Evolutionary conservation across 2,113 vertebrate genomes (phyloP).

Genomic region (Aspidoscelis tigris): DNA sequence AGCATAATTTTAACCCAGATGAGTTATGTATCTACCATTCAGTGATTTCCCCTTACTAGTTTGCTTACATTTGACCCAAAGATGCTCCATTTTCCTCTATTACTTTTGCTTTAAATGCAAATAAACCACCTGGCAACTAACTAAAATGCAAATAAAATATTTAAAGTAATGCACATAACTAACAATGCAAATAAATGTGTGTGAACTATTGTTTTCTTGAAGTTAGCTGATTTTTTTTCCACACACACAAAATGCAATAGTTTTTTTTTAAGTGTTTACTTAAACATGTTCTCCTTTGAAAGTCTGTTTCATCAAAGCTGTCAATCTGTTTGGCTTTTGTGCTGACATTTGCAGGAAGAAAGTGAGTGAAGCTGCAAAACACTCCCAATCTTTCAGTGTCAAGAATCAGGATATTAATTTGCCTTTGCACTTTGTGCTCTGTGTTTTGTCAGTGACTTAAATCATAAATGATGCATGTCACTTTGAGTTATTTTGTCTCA

Average conservation of each 20-base stretch:
- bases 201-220: not conserved
- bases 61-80: too few species aligned
- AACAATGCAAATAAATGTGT: not conserved
- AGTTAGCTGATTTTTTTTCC: not conserved
- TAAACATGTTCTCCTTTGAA: constrained; percentile 1
- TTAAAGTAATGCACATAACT: too few species aligned
- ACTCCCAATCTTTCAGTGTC: not conserved
- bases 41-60: too few species aligned
- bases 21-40: too few species aligned
- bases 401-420: constrained; percentile 36
- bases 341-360: constrained; percentile 33
- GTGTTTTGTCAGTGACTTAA: constrained; percentile 35
- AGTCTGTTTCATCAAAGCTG: not conserved
- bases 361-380: constrained; percentile 6
- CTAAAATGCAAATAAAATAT: too few species aligned
- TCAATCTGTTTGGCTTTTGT: not conserved
- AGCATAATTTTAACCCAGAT: too few species aligned
- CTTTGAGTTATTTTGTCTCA: constrained; percentile 39
- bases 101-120: too few species aligned
- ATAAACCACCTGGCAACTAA: too few species aligned
- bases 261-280: not conserved
- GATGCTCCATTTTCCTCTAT: too few species aligned
- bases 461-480: constrained; percentile 22
- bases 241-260: too few species aligned
- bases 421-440: constrained; percentile 22